Base-by-base conservation (phyloP, 1,140 invertebrate genomes). In the Penaeus japonicus region DNA sequence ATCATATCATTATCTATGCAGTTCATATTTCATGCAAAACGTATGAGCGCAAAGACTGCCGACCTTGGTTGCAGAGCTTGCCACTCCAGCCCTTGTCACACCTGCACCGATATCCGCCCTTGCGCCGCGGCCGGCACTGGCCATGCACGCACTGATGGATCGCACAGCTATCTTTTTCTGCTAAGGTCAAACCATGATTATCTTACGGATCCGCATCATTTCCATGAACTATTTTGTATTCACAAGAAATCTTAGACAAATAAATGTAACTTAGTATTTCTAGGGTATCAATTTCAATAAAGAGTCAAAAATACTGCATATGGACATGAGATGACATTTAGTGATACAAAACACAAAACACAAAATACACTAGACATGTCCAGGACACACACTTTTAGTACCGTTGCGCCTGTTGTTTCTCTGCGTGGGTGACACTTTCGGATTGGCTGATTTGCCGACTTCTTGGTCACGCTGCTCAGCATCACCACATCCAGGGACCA, bases 41-140 rank as follows among this genome's bases (percentile, higher is more conserved):
- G n/a, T 55, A 35, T 20, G 32, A 89, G 18, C 22, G 18, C 2
- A 27, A 57, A 15, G 20, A 35, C 18, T 15, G 27, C 93, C 93
- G 93, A 97, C 97, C 96, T 95, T 97, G 95, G 92, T 99, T 97
- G 93, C 98, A 99, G 93, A 96, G 97, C 91, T 95, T 95, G 87
- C 98, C 98, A 91, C 95, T 95, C 93, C 95, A 98, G 39, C 98
- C 98, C 80, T 95, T 94, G 91, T 95, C 95, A 93, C 98, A 99
- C 91, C 96, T 95, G 84, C 92, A 92, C 24, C 89, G 86, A 85
- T 92, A 92, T 27, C 91, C 91, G 70, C 91, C 91, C 54, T 91
- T 90, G 77, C 90, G 90, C 53, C 93, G 95, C 27, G 96, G 94
- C 30, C 97, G 94, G 93, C 98, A 99, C 91, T 96, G 95, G 73